These are phyloP conservation scores for Amphibalanus amphitrite DNA, from an alignment of 1,140 invertebrate species.

Conservation along the genomic window DNA sequence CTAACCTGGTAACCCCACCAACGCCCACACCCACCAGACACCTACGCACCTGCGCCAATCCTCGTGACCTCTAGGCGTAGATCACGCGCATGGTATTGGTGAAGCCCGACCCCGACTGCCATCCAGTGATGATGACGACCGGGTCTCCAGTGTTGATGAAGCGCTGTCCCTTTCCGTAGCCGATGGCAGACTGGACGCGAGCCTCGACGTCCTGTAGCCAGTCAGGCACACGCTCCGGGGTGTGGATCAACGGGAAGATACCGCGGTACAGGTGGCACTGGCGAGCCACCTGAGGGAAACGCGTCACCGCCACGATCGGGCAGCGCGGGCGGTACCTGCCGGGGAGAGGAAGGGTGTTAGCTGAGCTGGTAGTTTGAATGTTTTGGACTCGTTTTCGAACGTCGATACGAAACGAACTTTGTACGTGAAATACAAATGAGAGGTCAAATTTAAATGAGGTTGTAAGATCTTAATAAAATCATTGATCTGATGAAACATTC, in stretches of 20 bases:
- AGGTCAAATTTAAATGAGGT: neutral
- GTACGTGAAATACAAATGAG: neutral
- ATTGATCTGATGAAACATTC: neutral
- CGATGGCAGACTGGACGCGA: constrained; percentile 70
- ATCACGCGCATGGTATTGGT: constrained; percentile 94
- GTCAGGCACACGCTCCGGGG: constrained; percentile 36
- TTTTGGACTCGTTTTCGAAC: neutral
- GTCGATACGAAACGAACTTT: neutral
- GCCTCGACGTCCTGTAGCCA: constrained; percentile 47
- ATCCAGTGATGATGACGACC: constrained; percentile 89
- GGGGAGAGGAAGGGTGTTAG: neutral
- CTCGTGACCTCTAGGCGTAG: constrained; percentile 41
- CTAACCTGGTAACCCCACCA: no score
- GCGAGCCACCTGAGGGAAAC: no score
- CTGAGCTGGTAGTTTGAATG: neutral
- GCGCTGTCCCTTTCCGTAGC: constrained; percentile 67
- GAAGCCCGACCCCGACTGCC: constrained; percentile 85
- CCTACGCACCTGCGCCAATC: no score
- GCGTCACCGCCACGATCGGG: constrained; percentile 89
- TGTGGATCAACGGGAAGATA: constrained; percentile 49
- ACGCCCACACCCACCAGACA: no score
- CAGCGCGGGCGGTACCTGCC: constrained; percentile 68
- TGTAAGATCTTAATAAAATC: neutral
- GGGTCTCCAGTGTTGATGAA: constrained; percentile 74
- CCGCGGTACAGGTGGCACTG: no score